Conservation (phyloP, 2,113 vertebrate species). For the Tiliqua scincoides region DNA sequence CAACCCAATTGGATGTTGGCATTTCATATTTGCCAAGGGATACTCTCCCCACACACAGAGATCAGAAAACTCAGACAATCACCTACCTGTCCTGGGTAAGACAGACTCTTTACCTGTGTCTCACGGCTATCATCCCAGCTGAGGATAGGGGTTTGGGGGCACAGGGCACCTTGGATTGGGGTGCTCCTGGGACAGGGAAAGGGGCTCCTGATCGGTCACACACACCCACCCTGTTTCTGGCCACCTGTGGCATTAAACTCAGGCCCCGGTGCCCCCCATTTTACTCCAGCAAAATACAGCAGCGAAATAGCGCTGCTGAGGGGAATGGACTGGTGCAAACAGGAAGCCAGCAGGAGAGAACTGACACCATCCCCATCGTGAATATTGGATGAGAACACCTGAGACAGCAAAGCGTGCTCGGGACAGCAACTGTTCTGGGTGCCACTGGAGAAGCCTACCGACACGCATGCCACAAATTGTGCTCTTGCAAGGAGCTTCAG, state of each 20-base stretch:
- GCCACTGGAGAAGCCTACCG: background rate
- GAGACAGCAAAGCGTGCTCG: constrained; percentile 70
- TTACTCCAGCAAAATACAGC: background rate
- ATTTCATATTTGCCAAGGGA: background rate
- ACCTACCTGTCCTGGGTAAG: background rate
- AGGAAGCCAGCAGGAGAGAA: constrained; percentile 66
- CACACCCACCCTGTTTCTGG: background rate
- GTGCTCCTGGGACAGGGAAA: background rate
- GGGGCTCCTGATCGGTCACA: accelerated
- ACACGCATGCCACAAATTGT: background rate
- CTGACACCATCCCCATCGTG: constrained; percentile 76
- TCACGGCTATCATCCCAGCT: background rate
- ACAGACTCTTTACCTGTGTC: background rate
- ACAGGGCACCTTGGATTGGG: accelerated
- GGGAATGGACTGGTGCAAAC: background rate
- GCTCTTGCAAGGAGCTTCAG: background rate
- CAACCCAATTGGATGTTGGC: background rate
- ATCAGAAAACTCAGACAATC: background rate
- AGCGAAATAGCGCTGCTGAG: background rate
- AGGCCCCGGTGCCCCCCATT: background rate
- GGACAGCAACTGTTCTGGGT: background rate
- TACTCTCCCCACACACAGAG: background rate
- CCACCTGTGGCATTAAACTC: background rate
- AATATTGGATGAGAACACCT: constrained; percentile 86
- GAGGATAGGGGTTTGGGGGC: accelerated